Base-by-base conservation (phyloP, 2,888 invertebrate species). In the Hypena proboscidalis region DNA sequence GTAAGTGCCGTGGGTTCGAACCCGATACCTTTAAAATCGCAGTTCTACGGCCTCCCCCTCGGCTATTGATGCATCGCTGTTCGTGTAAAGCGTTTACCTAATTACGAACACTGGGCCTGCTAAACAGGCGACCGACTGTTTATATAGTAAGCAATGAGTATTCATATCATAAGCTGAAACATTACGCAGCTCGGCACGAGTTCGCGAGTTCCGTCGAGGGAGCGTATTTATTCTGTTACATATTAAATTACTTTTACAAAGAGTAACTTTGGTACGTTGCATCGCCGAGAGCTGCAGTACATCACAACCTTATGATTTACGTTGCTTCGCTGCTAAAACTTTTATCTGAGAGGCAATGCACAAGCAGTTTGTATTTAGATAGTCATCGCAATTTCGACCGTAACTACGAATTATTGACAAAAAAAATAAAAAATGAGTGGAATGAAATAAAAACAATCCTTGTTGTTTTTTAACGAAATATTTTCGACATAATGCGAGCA, bases 161-260 rank as follows among this genome's bases (percentile, higher is more conserved):
- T 25, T 21, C 9, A 26, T 26, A 27, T 22, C 32, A 22, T 33
- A 23, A 10, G 14, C 3, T 7, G 15, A 5, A 9, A 5, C 5
- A 17, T 17, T 17, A 17, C 3, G 8, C 6, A 2, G n/a, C n/a
- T 29, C 26, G 26, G 21, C 13, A 23, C 19, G 17, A 26, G n/a
- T 19, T 20, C 8, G 34, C 32, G 34, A 26, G 40, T 41, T 33
- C 26, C 39, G 48, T 47, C 19, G 37, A 8, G 37, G 40, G 35
- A 47, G 27, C 42, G 31, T 56, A 63, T 63, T 53, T 57, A 58
- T 52, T 56, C 61, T 57, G 65, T 58, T 61, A 67, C 62, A 64
- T 70, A 69, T 67, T 67, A 70, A 70, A 72, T 71, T 67, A 70
- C 64, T 70, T 70, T 64, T 61, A 56, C 60, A 53, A 55, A 53